Percentiles rank a stretch among this genome's conserved stretches.
Conservation (phyloP, 2,888 invertebrate species). For the Cancer borealis region DNA sequence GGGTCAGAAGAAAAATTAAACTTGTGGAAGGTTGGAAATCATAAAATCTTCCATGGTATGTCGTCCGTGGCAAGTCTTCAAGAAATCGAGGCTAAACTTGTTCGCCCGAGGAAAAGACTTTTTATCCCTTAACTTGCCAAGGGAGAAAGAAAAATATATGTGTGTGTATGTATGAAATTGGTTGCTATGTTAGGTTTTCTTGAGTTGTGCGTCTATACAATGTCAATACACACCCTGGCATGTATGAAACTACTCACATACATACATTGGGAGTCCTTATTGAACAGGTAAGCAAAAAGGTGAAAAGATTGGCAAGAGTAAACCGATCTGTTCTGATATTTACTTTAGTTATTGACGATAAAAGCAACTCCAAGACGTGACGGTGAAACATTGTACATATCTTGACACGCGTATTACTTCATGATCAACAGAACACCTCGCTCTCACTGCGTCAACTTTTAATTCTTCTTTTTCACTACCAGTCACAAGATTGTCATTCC, state of each 20-base stretch:
- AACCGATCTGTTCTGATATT: background rate
- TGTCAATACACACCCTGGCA: background rate
- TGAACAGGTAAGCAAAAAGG: background rate
- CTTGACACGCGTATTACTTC: background rate
- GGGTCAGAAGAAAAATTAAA: background rate
- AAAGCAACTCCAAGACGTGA: background rate
- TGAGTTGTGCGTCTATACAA: background rate
- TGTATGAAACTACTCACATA: background rate
- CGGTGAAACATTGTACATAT: background rate
- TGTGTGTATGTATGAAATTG: constrained; percentile 7
- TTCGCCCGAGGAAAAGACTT: background rate
- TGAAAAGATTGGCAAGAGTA: background rate
- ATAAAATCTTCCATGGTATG: background rate
- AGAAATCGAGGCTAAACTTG: background rate
- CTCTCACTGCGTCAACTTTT: background rate
- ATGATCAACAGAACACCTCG: too few relatives aligned
- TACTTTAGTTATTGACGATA: background rate
- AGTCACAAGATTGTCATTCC: background rate
- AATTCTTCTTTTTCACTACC: background rate
- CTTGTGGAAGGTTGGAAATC: background rate
- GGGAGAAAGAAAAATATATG: background rate
- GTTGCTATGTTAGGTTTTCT: background rate
- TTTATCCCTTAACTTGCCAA: background rate
- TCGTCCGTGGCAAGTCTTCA: background rate
- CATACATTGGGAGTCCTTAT: background rate